Percentiles rank a stretch among this genome's conserved stretches.
Conservation (phyloP, 2,113 vertebrate genomes). For the Megaceryle maxima region DNA sequence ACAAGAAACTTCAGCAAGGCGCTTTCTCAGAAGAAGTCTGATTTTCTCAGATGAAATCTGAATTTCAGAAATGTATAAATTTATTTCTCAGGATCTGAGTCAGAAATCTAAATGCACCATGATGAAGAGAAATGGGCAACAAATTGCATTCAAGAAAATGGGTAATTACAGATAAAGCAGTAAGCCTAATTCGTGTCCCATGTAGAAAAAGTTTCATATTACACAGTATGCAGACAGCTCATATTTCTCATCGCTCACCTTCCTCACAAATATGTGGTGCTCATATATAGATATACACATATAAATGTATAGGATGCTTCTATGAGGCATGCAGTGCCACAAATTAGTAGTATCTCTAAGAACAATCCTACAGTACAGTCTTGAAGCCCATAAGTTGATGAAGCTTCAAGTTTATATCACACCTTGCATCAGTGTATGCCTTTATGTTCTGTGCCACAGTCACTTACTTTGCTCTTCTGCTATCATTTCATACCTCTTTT, state of each 20-base stretch:
- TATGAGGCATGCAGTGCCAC: neutral
- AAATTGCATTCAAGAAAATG: neutral
- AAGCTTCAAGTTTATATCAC: neutral
- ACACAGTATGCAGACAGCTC: neutral
- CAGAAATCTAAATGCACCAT: neutral
- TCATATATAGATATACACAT: too few relatives aligned
- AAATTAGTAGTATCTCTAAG: neutral
- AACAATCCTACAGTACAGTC: neutral
- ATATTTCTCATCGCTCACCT: neutral
- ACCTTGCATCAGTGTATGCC: neutral
- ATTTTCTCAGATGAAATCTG: neutral
- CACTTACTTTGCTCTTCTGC: neutral
- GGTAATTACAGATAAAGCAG: neutral
- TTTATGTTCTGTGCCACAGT: neutral
- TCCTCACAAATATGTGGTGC: neutral
- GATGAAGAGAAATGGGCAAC: neutral
- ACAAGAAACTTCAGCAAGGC: neutral
- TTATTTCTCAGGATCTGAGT: neutral
- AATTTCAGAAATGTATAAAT: neutral
- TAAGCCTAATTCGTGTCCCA: neutral
- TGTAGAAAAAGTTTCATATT: neutral
- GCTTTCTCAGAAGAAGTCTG: neutral
- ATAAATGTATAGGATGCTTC: neutral
- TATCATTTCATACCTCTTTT: neutral
- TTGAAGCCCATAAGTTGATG: neutral